These are phyloP conservation scores for Piscicola geometra DNA, from an alignment of 2,888 invertebrate genomes.

Conservation along the genomic window DNA sequence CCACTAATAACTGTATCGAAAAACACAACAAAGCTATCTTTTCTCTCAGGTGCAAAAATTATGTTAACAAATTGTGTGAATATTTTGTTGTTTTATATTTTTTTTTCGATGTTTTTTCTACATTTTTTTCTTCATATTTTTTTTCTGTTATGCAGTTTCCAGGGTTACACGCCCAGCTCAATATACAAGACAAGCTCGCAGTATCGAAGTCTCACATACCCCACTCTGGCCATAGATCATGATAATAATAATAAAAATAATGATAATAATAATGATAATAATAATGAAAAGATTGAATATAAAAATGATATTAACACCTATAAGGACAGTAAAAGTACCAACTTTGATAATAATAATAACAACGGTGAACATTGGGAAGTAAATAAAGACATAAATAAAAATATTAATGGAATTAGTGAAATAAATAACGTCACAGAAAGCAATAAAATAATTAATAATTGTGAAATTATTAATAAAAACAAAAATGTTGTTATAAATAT, in stretches of 20 bases:
- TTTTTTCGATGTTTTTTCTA: not conserved
- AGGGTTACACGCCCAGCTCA: constrained; percentile 52
- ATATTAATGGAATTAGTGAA: not conserved
- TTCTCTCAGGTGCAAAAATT: constrained; percentile 18
- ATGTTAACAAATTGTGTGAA: too few relatives aligned
- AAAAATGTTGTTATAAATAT: too few relatives aligned
- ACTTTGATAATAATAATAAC: not conserved
- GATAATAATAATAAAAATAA: not conserved
- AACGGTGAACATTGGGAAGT: not conserved
- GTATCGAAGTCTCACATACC: constrained; percentile 56
- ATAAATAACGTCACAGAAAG: too few relatives aligned
- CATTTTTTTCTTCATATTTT: too few relatives aligned
- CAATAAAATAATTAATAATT: too few relatives aligned
- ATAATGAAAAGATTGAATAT: not conserved
- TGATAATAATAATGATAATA: not conserved
- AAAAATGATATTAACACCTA: not conserved
- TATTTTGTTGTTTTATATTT: constrained; percentile 3
- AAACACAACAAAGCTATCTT: not conserved
- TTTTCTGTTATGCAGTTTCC: not conserved
- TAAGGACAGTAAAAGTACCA: too few relatives aligned
- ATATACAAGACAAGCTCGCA: constrained; percentile 52
- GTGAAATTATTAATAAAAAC: too few relatives aligned
- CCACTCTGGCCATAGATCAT: constrained; percentile 46
- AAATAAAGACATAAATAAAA: not conserved
- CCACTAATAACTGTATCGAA: not conserved